These are phyloP conservation scores for Diogma glabrata DNA, from an alignment of 2,888 invertebrate genomes.

Conservation along the genomic window DNA sequence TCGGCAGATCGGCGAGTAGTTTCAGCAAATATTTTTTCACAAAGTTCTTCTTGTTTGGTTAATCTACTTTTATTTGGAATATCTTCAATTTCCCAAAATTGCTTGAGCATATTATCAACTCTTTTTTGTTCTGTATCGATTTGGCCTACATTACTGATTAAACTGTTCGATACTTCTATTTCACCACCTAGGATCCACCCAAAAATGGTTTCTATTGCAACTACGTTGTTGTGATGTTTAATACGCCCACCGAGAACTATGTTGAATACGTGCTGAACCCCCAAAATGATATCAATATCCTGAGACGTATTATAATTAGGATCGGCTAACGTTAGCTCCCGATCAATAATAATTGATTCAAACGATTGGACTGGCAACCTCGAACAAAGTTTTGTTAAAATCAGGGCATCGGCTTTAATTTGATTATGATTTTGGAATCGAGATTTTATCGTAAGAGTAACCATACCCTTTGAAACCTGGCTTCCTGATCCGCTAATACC, in stretches of 20 bases:
- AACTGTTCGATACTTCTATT: neutral
- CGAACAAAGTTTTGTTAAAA: neutral
- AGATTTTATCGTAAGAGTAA: neutral
- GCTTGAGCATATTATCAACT: too few species aligned
- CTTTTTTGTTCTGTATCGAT: neutral
- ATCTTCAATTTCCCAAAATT: too few species aligned
- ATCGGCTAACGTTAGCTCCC: neutral
- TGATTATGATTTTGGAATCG: neutral
- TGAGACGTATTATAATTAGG: neutral
- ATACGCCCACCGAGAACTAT: too few species aligned
- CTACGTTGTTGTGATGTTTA: too few species aligned
- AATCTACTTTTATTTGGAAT: neutral
- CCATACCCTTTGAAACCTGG: neutral
- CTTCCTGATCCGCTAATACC: neutral
- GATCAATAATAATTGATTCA: too few species aligned
- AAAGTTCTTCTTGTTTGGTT: neutral
- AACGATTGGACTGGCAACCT: neutral
- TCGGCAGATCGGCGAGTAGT: neutral
- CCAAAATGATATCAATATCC: neutral
- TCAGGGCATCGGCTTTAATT: neutral
- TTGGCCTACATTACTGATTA: neutral
- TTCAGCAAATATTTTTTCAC: neutral
- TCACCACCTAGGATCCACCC: neutral
- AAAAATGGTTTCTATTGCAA: neutral
- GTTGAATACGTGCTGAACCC: too few species aligned